These are phyloP conservation scores for Ethmia dodecea DNA, from an alignment of 2,888 invertebrate species.

Conservation along the genomic window DNA sequence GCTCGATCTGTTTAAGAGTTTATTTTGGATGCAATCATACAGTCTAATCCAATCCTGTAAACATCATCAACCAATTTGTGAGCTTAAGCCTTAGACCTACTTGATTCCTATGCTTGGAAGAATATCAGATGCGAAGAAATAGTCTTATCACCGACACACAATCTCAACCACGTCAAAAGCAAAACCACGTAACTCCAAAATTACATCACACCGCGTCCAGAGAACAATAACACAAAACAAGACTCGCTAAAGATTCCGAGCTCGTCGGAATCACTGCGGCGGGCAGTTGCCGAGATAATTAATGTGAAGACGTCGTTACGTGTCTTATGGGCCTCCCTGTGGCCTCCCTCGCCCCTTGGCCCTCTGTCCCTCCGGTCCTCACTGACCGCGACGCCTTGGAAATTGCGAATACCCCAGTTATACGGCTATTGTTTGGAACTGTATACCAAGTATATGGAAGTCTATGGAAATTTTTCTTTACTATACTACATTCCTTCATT, in stretches of 20 bases:
- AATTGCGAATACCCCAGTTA: not conserved
- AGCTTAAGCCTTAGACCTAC: no score
- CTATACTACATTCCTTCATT: no score
- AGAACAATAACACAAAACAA: constrained; percentile 4
- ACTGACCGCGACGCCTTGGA: constrained; percentile 6
- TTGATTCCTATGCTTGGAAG: no score
- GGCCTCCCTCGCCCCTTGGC: constrained; percentile 5
- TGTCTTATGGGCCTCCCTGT: constrained; percentile 21
- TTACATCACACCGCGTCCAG: constrained; percentile 1
- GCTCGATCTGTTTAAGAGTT: no score
- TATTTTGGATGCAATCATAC: no score
- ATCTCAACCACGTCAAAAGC: no score
- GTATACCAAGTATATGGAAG: no score
- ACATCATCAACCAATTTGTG: no score
- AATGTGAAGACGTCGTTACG: constrained; percentile 46
- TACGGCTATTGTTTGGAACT: not conserved
- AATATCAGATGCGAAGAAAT: no score
- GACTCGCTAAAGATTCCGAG: constrained; percentile 26
- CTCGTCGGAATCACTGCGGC: constrained; percentile 33
- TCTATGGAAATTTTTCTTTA: no score
- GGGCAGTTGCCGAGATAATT: constrained; percentile 35
- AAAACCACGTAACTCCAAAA: constrained; percentile 1
- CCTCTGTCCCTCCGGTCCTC: not conserved
- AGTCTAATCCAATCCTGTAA: no score
- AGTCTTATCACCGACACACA: no score